phyloP scores from a whole-genome alignment of 2,888 invertebrate species.

The Neoitamus cyanurus region DNA sequence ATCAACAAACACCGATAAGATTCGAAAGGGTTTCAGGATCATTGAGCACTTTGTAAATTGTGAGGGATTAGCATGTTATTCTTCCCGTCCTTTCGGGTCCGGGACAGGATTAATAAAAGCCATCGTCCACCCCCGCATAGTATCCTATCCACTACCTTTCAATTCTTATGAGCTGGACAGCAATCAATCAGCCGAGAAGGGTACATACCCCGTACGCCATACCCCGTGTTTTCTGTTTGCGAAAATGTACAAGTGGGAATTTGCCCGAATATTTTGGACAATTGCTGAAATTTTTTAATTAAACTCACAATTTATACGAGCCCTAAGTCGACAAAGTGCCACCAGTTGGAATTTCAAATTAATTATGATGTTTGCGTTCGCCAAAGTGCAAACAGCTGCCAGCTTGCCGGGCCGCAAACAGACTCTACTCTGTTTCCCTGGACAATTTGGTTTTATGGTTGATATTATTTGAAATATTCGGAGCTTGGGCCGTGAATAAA shows the following conservation, averaged over 20 bases:
- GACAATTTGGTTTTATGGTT: not conserved
- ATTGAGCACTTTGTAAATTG: slow-evolving; percentile 19
- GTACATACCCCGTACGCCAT: not conserved
- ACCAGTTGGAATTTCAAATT: slow-evolving; percentile 5
- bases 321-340: not conserved
- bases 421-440: not conserved
- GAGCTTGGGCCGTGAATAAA: not conserved
- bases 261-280: not conserved
- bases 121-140: not conserved
- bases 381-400: not conserved
- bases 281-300: not conserved
- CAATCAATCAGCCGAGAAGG: not conserved
- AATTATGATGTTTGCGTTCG: not conserved
- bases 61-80: not conserved
- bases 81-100: not conserved
- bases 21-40: slow-evolving; percentile 32
- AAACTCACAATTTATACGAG: not conserved
- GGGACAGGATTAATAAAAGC: slow-evolving; percentile 20
- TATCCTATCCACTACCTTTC: not conserved
- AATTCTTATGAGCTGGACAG: slow-evolving; percentile 1
- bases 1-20: slow-evolving; percentile 33
- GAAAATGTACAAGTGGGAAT: not conserved
- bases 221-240: not conserved
- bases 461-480: not conserved
- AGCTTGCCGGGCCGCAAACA: not conserved